Base-by-base conservation (phyloP, 2,113 vertebrate species). In the Ceyx margarethae region DNA sequence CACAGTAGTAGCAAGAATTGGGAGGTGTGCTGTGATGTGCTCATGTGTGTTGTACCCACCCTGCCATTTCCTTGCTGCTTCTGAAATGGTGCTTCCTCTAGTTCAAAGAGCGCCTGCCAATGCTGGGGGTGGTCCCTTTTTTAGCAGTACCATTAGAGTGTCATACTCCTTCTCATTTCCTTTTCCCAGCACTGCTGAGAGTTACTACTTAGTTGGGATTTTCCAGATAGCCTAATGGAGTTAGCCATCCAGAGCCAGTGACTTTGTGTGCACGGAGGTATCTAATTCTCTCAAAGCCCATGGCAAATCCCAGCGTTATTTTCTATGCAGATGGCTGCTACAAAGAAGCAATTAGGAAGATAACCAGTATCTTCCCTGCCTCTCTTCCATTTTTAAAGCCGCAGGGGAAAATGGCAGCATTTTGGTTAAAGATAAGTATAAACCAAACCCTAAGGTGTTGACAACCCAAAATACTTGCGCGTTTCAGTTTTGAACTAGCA, bases 291-390 rank as follows among this genome's bases (percentile, higher is more conserved):
- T 80, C 42, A 74, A 82, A 93, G 71, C 56, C 75, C 26, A 10
- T 85, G 72, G 92, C 72, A 94, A 93, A 95, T 89, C 67, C 42
- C n/a, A 71, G 67, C 17, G n/a, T 89, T 92, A 82, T 92, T 94
- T 87, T 78, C 84, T 83, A 21, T 89, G 89, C 78, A 91, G 79
- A 88, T 94, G 75, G 56, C 81, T 87, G 79, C 64, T 85, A 64
- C 89, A 87, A 64, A 94, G 84, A 94, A 96, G 81, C 87, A 93
- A 75, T 89, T 92, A 87, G 75, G 67, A 91, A 96, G 87, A 92
- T 50, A 79, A 91, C 84, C 82, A 78, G 48, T 90, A 88, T 68
- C 81, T 65, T 77, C 84, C 53, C 26, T 93, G 85, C 37, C 56
- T 89, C 64, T 66, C 54, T 81, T 87, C 48, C 33, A 37, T 26